Base-by-base conservation (phyloP, 2,888 invertebrate species). In the Machimus atricapillus region DNA sequence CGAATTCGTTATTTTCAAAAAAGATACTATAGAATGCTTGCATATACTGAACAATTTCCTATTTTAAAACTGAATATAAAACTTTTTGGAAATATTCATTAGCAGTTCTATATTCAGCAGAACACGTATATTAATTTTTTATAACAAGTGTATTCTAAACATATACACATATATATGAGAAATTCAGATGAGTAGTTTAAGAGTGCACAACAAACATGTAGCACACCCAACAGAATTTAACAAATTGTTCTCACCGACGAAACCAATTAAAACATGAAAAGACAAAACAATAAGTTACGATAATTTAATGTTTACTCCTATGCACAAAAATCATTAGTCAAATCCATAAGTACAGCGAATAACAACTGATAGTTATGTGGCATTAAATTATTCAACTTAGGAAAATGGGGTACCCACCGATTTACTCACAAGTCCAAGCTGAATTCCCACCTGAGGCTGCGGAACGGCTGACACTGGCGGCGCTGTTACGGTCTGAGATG, bases 401-500 rank as follows among this genome's bases (percentile, higher is more conserved):
- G 66, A 66, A 66, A 76, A 37, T 76, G 76, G 37, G 88, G 88
- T 92, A 92, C 92, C 91, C 92, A 93, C 93, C 93, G 93, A 93
- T 93, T 93, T 93, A 92, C 93, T 93, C 91, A 93, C 93, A 92
- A 93, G 92, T 91, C 93, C 93, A 91, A 93, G 93, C 90, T 93
- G 93, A 90, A 93, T 91, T 91, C 93, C 93, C 90, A 93, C 92
- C 90, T 92, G 92, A 89, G 92, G 91, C 86, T 90, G 90, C 90
- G 92, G 91, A 90, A 92, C 91, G 90, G 92, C 92, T 89, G 90
- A 90, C 89, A 92, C 91, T 90, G 92, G 92, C 90, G 93, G 93
- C 89, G 93, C 93, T 90, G 94, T 93, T 90, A 93, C 93, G 90
- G 93, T 91, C 89, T 92, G 93, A 89, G 93, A 93, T 91, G 93